Conservation (phyloP, 2,888 invertebrate genomes). For the Calameuta pallipes region DNA sequence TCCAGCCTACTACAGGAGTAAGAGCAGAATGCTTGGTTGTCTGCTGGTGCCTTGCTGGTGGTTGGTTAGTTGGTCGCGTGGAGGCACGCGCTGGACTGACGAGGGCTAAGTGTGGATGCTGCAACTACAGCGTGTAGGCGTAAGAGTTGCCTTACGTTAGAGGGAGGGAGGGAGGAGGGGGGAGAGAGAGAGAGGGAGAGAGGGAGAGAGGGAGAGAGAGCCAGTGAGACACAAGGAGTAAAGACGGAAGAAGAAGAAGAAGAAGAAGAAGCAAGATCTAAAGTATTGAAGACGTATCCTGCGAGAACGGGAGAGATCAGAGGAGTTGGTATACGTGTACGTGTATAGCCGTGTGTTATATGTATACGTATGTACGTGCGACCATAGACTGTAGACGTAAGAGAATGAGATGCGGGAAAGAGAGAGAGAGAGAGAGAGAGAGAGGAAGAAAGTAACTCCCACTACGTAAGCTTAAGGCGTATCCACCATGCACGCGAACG, state of each 20-base stretch:
- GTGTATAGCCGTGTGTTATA: too few species aligned
- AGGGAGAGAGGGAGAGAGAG: conserved; percentile 25
- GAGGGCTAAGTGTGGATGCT: conserved; percentile 65
- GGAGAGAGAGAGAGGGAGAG: conserved; percentile 24
- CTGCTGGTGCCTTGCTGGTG: conserved; percentile 23
- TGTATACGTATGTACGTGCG: too few species aligned
- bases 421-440: too few species aligned
- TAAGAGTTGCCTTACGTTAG: conserved; percentile 51
- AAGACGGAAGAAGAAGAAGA: too few species aligned
- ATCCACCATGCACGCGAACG: too few species aligned
- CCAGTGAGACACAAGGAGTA: background rate
- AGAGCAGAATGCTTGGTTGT: conserved; percentile 26
- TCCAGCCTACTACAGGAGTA: conserved; percentile 30
- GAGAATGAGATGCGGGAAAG: too few species aligned
- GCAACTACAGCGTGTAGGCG: conserved; percentile 63
- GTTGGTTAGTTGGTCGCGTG: conserved; percentile 65
- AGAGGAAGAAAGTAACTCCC: background rate
- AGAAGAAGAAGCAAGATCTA: too few species aligned
- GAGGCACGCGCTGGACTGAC: conserved; percentile 66
- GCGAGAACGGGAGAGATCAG: too few species aligned
- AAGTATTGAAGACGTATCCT: too few species aligned
- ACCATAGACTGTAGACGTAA: too few species aligned
- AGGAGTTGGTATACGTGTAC: too few species aligned
- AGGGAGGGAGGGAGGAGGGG: conserved; percentile 20
- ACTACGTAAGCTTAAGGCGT: background rate